Base-by-base conservation (phyloP, 2,888 invertebrate genomes). In the Osmoderma eremita region DNA sequence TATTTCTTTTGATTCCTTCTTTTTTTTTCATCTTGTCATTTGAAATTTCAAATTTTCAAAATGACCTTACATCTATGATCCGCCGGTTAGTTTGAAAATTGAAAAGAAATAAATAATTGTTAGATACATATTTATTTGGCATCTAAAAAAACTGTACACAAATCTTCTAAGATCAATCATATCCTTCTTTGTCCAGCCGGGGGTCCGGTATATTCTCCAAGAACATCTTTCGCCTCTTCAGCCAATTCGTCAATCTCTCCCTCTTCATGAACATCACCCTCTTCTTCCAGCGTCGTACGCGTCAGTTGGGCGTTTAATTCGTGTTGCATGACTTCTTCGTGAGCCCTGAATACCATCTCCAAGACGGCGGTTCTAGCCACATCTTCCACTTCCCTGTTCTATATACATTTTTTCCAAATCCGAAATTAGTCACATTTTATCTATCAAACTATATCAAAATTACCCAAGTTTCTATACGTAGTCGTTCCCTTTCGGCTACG, bases 401-500 rank as follows among this genome's bases (percentile, higher is more conserved):
- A 63, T 51, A 74, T n/a, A 15, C 12, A 1, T 36, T 58, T 5
- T 42, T 42, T 58, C 1, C 42, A 18, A 18, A 13, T 41, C 42
- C n/a, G 10, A 45, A 42, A 61, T 15, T 42, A 10, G 18, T 17
- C 42, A 15, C 13, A 51, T 17, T 22, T 1, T 45, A 48, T n/a
- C n/a, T n/a, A n/a, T n/a, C n/a, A n/a, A n/a, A n/a, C n/a, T n/a
- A n/a, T n/a, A n/a, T n/a, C n/a, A n/a, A 18, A 63, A 65, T 67
- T 73, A 81, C 81, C 78, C 78, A 76, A 76, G 72, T 75, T 69
- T 81, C 78, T 68, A 75, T 73, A 18, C 77, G 77, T n/a, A 81
- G 36, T 65, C 74, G 68, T 15, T 78, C 74, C 61, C 83, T 73
- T 72, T 81, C 81, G 3, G 71, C 73, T 10, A 76, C 75, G 36